A percentile compares a stretch with the other conserved stretches of the same genome.
These are phyloP conservation scores for Callitettix versicolor DNA, from an alignment of 1,140 invertebrate genomes.

Conservation along the genomic window DNA sequence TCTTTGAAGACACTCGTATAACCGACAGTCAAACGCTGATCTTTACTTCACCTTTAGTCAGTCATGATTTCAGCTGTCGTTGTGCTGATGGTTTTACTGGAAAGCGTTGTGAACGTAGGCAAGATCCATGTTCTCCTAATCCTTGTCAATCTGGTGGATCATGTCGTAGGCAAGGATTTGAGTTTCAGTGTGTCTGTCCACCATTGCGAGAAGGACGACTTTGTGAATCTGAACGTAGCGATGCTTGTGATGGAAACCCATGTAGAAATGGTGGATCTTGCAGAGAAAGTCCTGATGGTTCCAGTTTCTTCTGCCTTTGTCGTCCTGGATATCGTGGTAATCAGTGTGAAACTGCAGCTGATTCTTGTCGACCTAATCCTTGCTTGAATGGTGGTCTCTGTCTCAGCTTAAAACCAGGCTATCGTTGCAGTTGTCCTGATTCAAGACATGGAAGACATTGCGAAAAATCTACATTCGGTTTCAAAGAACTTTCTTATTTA, in stretches of 20 bases:
- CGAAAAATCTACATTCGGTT: slow-evolving; percentile 80
- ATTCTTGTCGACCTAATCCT: slow-evolving; percentile 82
- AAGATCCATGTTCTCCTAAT: slow-evolving; percentile 85
- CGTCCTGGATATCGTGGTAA: slow-evolving; percentile 78
- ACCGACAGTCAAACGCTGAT: slow-evolving; percentile 67
- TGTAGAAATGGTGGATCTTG: slow-evolving; percentile 85
- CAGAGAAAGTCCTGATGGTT: slow-evolving; percentile 70
- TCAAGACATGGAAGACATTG: slow-evolving; percentile 83
- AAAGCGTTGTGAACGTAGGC: slow-evolving; percentile 63
- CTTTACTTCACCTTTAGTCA: slow-evolving; percentile 65
- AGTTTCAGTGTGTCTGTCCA: slow-evolving; percentile 74
- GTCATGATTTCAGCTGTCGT: slow-evolving; percentile 65
- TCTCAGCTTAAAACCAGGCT: slow-evolving; percentile 68
- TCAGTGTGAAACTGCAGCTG: slow-evolving; percentile 72
- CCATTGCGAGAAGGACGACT: slow-evolving; percentile 61
- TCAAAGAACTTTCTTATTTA: slow-evolving; percentile 81
- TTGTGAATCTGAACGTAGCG: slow-evolving; percentile 74
- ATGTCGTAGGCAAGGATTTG: slow-evolving; percentile 68
- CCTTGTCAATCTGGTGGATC: slow-evolving; percentile 72
- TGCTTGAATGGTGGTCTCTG: slow-evolving; percentile 77
- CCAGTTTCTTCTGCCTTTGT: slow-evolving; percentile 82
- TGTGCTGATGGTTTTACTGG: slow-evolving; percentile 72
- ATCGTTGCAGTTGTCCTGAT: slow-evolving; percentile 76
- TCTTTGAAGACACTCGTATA: slow-evolving; percentile 55
- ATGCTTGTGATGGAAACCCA: slow-evolving; percentile 70